Percentiles rank a stretch among this genome's conserved stretches.
Conservation (phyloP, 1,140 invertebrate genomes). For the Spodoptera frugiperda region DNA sequence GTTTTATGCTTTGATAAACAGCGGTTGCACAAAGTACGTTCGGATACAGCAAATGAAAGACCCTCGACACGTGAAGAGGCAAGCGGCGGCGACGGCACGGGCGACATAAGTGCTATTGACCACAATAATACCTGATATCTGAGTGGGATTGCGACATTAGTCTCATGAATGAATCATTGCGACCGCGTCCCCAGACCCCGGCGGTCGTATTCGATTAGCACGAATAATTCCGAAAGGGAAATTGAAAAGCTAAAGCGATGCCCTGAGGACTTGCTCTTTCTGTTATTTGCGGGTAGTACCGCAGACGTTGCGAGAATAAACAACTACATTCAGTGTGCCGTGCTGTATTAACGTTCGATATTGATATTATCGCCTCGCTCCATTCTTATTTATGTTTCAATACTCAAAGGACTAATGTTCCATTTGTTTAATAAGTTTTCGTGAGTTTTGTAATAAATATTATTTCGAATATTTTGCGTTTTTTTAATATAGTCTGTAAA, state of each 20-base stretch:
- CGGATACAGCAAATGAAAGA: background rate
- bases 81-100: background rate
- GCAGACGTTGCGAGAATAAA: constrained; percentile 71
- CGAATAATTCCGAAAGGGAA: constrained; percentile 85
- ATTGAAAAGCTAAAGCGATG: constrained; percentile 85
- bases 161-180: constrained; percentile 84
- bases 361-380: constrained; percentile 48
- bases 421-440: constrained; percentile 23
- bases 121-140: constrained; percentile 65
- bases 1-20: no score
- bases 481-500: background rate
- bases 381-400: constrained; percentile 40
- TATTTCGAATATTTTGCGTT: background rate
- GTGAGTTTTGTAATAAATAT: constrained; percentile 15
- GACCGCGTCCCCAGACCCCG: constrained; percentile 72
- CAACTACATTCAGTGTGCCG: constrained; percentile 68
- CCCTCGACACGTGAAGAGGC: constrained; percentile 7
- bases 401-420: constrained; percentile 37
- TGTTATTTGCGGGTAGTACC: constrained; percentile 78
- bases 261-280: constrained; percentile 84
- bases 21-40: background rate
- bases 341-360: constrained; percentile 58
- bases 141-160: constrained; percentile 72
- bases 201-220: constrained; percentile 83
- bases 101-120: constrained; percentile 45